Base-by-base conservation (phyloP, 2,113 vertebrate genomes). In the Petroica traversi region DNA sequence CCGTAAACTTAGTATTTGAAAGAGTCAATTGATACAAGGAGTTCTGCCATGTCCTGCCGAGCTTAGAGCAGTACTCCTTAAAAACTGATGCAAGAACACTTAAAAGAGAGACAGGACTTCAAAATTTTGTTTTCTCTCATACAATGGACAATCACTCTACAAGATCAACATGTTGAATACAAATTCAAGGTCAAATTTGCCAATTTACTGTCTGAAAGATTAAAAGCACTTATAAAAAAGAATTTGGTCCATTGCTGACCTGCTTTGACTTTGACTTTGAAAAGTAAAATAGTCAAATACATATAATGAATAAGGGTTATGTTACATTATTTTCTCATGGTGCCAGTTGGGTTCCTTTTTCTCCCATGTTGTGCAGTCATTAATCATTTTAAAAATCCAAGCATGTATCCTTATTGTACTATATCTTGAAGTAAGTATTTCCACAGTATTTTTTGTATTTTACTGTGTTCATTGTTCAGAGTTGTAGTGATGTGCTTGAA, bases 141-240 rank as follows among this genome's bases (percentile, higher is more conserved):
- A 13, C 0, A 0, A 20, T 52, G n/a, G 18, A n/a, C 2, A 10
- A 23, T 63, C 8, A 26, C 8, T 52, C 1, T 64, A 14, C 54
- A 75, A 78, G 18, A 57, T 78, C 34, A 84, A 34, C 11, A 5
- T 24, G 8, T 29, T 77, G n/a, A 61, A 74, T 78, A 36, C 22
- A 93, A 74, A 52, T 85, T 49, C 64, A 91, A 88, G 26, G 34
- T 33, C 33, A 86, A 40, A n/a, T 84, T 61, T 69, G 41, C 17
- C 15, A 55, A 4, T 74, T 88, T 38, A 33, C 12, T 66, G 36
- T 34, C 28, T 48, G 34, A 66, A n/a, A 69, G 14, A 40, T 54
- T 41, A 61, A 80, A 79, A 75, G 4, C 34, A 49, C 7, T 73
- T 92, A 18, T 7, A 49, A 52, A 68, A 85, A 25, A 24, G 8